Evolutionary conservation across 2,888 invertebrate species (phyloP), one percentile per base, ranked within the genome.

Genomic region (Steinernema hermaphroditum): DNA sequence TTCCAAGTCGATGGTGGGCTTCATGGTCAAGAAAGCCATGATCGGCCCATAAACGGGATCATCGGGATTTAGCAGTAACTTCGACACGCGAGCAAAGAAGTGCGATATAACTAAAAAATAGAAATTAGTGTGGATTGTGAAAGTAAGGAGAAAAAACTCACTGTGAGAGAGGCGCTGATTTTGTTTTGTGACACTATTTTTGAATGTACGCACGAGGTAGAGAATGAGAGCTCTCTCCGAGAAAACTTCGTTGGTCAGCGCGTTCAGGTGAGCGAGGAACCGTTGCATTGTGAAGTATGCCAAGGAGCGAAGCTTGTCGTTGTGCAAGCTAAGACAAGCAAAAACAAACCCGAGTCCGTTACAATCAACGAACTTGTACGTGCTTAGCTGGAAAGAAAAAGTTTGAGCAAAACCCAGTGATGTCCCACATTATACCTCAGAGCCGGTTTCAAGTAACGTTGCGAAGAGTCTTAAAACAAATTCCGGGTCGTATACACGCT

Each of bases 1-100:
- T 16, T 90, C 90, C 19, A 94, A 89, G 85, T 94, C 91, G 19
- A 94, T 90, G 9, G 90, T 90, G 14, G 92, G 91, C 87, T 93
- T 94, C 0, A 92, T 91, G 83, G 92, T 90, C 44, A 94, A 88
- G 87, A 92, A 93, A 82, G 91, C 90, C 85, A 92, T 92, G n/a
- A 95, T 89, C 0, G 92, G 91, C 79, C 91, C 90, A 87, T 93
- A 94, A 81, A 94, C 90, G 0, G 91, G 90, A 82, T 93, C 91
- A 49, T 90, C 90, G 0, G 94, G 93, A 75, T 92, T 91, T 0
- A 92, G 91, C 75, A 93, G 90, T 6, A 93, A 89, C 83, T 91
- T 90, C 0, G 92, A 90, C 19, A 91, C 90, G 81, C 90, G 90
- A 0, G 92, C 92, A 72, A 93, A 88, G 87, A 93, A 93, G 49